Evolutionary conservation across 2,113 vertebrate genomes (phyloP).

Genomic region (Athene noctua): DNA sequence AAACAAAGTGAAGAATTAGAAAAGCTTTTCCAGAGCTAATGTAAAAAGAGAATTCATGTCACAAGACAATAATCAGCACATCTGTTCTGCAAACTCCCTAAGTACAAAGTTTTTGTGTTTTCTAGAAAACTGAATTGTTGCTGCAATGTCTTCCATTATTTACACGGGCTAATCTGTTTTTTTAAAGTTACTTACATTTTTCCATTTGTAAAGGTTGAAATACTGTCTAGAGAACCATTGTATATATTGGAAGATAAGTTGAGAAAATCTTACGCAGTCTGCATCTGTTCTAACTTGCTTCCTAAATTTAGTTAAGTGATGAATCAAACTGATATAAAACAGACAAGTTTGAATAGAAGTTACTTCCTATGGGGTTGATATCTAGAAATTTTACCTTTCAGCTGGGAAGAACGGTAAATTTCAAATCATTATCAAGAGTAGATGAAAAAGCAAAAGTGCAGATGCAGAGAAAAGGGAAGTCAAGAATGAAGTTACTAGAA

Average conservation of each 20-base stretch:
- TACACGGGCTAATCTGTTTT: not conserved
- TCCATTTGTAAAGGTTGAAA: not conserved
- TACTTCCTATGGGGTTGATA: not conserved
- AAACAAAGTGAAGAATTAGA: not conserved
- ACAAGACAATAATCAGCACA: not conserved
- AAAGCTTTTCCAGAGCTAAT: not conserved
- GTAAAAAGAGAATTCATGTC: not conserved
- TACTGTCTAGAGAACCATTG: not conserved
- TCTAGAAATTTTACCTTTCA: not conserved
- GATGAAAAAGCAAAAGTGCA: not conserved
- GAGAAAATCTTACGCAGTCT: not conserved
- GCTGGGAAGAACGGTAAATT: not conserved
- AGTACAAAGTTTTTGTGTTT: not conserved
- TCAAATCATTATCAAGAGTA: not conserved
- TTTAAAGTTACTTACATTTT: not conserved
- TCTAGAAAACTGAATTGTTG: not conserved
- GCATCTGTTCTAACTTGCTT: not conserved
- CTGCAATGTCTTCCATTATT: not conserved
- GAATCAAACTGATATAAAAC: not conserved
- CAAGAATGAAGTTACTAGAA: not conserved
- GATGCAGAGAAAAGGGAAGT: not conserved
- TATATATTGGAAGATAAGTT: not conserved
- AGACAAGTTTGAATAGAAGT: not conserved
- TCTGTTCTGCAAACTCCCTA: not conserved
- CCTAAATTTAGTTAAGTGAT: not conserved